Conservation (phyloP, 1,140 invertebrate genomes). For the Dreissena rostriformis region DNA sequence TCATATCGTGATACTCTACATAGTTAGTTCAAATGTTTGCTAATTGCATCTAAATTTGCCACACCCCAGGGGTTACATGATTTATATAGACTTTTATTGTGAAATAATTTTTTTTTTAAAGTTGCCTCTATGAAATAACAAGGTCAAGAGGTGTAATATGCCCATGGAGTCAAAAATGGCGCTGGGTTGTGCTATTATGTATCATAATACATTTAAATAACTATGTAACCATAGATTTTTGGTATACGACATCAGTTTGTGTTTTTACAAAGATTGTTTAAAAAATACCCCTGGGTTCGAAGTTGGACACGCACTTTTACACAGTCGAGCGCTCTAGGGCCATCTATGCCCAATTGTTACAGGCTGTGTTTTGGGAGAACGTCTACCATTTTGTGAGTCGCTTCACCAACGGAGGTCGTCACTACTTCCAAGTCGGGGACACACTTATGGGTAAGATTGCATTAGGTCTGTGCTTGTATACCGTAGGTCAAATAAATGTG, state of each 20-base stretch:
- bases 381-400: conserved; percentile 33
- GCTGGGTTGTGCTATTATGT: too few species aligned
- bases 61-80: too few species aligned
- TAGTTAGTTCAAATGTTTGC: too few species aligned
- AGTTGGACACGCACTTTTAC: not conserved
- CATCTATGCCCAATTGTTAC: not conserved
- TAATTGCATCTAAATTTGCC: too few species aligned
- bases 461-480: not conserved
- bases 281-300: not conserved
- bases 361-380: conserved; percentile 47
- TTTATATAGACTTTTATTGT: too few species aligned
- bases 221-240: not conserved
- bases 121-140: too few species aligned
- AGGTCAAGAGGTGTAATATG: too few species aligned
- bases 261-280: not conserved
- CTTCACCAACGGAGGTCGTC: not conserved
- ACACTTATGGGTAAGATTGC: conserved; percentile 17
- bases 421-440: conserved; percentile 10
- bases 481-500: too few species aligned
- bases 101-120: too few species aligned
- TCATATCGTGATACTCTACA: too few species aligned
- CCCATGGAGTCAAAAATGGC: too few species aligned
- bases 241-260: not conserved
- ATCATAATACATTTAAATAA: not conserved
- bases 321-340: not conserved